These are phyloP conservation scores for Irena cyanogastra DNA, from an alignment of 2,113 vertebrate species.

Conservation along the genomic window DNA sequence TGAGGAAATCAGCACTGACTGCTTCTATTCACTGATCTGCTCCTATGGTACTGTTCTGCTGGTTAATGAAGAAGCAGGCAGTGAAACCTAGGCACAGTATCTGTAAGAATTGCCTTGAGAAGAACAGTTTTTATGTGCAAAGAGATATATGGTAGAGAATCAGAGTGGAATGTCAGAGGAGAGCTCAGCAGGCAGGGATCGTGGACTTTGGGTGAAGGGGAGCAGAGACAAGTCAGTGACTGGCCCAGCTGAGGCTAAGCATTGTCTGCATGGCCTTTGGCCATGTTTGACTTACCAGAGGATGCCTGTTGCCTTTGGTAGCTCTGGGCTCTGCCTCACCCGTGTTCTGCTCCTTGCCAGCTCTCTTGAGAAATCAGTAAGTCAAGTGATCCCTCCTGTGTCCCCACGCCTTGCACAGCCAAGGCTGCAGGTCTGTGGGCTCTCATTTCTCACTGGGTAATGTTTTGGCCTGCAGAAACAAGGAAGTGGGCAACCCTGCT, in stretches of 20 bases:
- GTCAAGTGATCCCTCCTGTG: not conserved
- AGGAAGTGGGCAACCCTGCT: not conserved
- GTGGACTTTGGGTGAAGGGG: not conserved
- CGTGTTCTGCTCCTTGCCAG: rapidly evolving
- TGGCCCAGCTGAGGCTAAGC: not conserved
- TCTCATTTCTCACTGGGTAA: not conserved
- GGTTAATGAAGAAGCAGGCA: not conserved
- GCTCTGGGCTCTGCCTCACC: not conserved
- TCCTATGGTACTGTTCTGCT: not conserved
- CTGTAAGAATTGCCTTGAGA: not conserved
- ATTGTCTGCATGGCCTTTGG: not conserved
- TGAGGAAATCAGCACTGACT: not conserved
- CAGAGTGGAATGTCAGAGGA: not conserved
- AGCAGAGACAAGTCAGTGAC: not conserved
- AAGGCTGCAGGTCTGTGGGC: not conserved
- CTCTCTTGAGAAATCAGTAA: not conserved
- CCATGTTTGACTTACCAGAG: not conserved
- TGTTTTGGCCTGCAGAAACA: not conserved
- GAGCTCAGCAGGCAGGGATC: not conserved
- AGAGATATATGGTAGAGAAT: not conserved
- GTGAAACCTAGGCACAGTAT: not conserved
- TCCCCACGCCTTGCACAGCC: rapidly evolving
- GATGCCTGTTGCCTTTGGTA: not conserved
- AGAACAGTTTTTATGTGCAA: not conserved
- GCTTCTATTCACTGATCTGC: not conserved